Base-by-base conservation (phyloP, 2,888 invertebrate species). In the Callinectes sapidus region DNA sequence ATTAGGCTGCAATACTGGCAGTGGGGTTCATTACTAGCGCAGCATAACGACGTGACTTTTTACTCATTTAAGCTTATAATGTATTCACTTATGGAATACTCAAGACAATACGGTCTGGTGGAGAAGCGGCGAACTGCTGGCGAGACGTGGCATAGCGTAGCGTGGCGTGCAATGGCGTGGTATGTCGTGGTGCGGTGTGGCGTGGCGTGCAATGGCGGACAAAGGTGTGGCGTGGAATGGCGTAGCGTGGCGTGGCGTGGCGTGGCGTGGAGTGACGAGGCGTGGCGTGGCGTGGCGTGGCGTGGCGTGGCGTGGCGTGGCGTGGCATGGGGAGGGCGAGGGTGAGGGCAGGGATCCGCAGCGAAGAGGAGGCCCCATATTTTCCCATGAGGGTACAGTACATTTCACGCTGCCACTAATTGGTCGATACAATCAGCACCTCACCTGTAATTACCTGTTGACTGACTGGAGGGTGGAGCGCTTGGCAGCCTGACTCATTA, bases 391-490 rank as follows among this genome's bases (percentile, higher is more conserved):
- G 81, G 81, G 81, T 81, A 81, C 81, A 81, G 35, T 35, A 81
- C 81, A 81, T 35, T 81, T 81, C 81, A 81, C 32, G 35, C 81
- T 81, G 81, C 81, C 81, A 81, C 81, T 81, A 81, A 81, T 81
- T 81, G 81, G 81, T 81, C 81, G 81, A 81, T 81, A 81, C 81
- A 81, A 81, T 81, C 81, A 35, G 32, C 81, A 35, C 81, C 81
- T 81, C 81, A 81, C 81, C 81, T 81, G 81, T 81, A 81, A 81
- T 81, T 81, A 81, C 81, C 81, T 35, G 81, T 81, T 81, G 81
- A 81, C 35, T 81, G 81, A 81, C 81, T 81, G 81, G 81, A 81
- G 81, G 81, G 81, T 81, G 81, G 81, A 81, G 81, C 81, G 35
- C 81, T 35, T 81, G 81, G 81, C 81, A 81, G 81, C 81, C 35